Conservation (phyloP, 2,888 invertebrate species). For the Cheilosia grossa region DNA sequence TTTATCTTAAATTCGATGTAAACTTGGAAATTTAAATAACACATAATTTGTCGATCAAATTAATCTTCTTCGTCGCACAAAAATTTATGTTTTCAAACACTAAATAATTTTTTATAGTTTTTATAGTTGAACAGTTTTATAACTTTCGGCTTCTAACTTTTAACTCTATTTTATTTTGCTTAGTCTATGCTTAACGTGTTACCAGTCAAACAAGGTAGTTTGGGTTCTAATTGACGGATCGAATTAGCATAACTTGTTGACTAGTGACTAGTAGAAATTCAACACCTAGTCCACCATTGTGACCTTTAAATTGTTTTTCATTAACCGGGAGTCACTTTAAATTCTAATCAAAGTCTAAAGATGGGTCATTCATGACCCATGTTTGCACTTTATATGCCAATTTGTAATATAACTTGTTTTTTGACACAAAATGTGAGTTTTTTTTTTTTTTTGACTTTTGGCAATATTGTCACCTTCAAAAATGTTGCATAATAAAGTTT, state of each 20-base stretch:
- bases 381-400: slow-evolving; percentile 7
- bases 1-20: background rate
- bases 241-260: slow-evolving; percentile 59
- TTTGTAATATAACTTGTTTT: slow-evolving; percentile 46
- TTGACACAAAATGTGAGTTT: slow-evolving; percentile 52
- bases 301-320: slow-evolving; percentile 13
- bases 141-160: background rate
- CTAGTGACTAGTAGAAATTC: background rate
- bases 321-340: no score
- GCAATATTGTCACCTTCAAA: background rate
- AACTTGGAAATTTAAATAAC: background rate
- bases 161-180: background rate
- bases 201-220: slow-evolving; percentile 48
- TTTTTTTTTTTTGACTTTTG: slow-evolving; percentile 13
- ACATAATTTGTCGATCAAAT: slow-evolving; percentile 7
- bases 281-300: background rate
- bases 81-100: no score
- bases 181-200: slow-evolving; percentile 12
- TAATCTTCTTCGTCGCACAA: background rate
- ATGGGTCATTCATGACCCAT: slow-evolving; percentile 6
- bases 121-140: background rate
- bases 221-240: slow-evolving; percentile 42
- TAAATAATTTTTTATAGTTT: no score
- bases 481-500: slow-evolving; percentile 43
- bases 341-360: no score